A percentile compares a stretch with the other conserved stretches of the same genome.
Evolutionary conservation across 1,140 invertebrate species (phyloP).

Genomic region (Platyscapa corneri): DNA sequence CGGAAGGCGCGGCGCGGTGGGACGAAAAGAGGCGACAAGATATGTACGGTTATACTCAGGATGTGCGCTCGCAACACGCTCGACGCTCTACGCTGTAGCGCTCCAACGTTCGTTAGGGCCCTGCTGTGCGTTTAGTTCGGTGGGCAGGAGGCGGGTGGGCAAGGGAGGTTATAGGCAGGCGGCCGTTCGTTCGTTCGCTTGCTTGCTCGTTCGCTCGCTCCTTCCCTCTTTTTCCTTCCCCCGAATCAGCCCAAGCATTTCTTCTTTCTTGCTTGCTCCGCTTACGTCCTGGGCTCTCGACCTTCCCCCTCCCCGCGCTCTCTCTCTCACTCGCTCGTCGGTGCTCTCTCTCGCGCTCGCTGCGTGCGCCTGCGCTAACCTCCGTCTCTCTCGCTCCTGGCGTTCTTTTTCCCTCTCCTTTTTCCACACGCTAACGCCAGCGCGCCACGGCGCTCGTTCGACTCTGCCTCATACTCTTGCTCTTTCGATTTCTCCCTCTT

Average conservation of each 20-base stretch:
- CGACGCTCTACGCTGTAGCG: constrained; percentile 5
- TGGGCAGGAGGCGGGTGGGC: constrained; percentile 19
- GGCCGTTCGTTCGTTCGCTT: background rate
- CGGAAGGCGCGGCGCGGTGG: background rate
- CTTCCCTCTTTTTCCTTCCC: constrained; percentile 46
- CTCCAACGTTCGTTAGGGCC: constrained; percentile 22
- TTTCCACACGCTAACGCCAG: constrained; percentile 30
- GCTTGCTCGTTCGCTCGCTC: too few relatives aligned
- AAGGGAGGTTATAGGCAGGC: constrained; percentile 33
- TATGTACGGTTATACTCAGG: constrained; percentile 3
- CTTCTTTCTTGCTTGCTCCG: constrained; percentile 33
- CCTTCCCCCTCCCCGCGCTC: constrained; percentile 20
- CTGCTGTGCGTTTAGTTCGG: background rate
- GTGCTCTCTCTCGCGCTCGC: constrained; percentile 11
- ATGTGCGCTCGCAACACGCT: constrained; percentile 45
- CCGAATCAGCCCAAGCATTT: constrained; percentile 17
- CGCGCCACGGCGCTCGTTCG: constrained; percentile 30
- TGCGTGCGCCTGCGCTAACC: constrained; percentile 33
- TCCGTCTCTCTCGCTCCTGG: constrained; percentile 48
- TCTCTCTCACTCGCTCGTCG: background rate
- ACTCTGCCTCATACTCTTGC: background rate
- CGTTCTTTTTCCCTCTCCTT: constrained; percentile 47
- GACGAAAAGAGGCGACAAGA: background rate
- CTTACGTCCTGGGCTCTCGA: background rate
- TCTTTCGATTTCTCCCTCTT: background rate